Evolutionary conservation across 2,888 invertebrate species (phyloP).

Genomic region (Laothoe populi): DNA sequence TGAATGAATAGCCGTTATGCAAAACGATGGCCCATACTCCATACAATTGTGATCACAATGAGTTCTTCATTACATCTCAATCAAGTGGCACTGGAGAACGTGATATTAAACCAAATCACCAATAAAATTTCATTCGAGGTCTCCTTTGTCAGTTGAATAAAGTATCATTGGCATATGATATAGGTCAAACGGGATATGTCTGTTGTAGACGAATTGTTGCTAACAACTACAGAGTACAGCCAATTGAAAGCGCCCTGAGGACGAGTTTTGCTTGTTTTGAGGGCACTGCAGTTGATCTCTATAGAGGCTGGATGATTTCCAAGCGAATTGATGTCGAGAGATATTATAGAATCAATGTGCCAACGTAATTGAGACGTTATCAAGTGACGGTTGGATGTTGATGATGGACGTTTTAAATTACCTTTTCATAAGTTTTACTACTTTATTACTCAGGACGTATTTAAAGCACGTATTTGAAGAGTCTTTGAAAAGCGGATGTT

Average conservation of each 20-base stretch:
- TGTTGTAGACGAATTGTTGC: constrained; percentile 22
- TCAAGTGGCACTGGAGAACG: constrained; percentile 14
- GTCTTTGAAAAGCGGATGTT: too few relatives aligned
- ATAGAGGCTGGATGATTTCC: background rate
- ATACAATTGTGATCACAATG: constrained; percentile 1
- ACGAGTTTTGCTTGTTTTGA: constrained; percentile 26
- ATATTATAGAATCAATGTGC: background rate
- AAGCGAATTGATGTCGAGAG: background rate
- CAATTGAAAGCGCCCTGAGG: constrained; percentile 35
- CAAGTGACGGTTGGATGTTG: background rate
- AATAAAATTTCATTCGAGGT: constrained; percentile 24
- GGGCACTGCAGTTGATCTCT: constrained; percentile 26
- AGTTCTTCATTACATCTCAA: constrained; percentile 23
- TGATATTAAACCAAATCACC: constrained; percentile 19
- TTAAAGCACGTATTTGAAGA: too few relatives aligned
- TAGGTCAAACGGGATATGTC: constrained; percentile 45
- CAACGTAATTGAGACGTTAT: background rate
- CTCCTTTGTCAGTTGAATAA: constrained; percentile 37
- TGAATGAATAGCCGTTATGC: background rate
- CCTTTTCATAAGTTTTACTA: background rate
- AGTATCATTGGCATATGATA: constrained; percentile 49
- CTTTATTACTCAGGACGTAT: too few relatives aligned
- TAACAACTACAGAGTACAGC: constrained; percentile 29
- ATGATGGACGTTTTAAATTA: constrained; percentile 2
- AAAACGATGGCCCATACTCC: constrained; percentile 1